Conservation (phyloP, 1,140 invertebrate species). For the Rhyacophila brunnea region DNA sequence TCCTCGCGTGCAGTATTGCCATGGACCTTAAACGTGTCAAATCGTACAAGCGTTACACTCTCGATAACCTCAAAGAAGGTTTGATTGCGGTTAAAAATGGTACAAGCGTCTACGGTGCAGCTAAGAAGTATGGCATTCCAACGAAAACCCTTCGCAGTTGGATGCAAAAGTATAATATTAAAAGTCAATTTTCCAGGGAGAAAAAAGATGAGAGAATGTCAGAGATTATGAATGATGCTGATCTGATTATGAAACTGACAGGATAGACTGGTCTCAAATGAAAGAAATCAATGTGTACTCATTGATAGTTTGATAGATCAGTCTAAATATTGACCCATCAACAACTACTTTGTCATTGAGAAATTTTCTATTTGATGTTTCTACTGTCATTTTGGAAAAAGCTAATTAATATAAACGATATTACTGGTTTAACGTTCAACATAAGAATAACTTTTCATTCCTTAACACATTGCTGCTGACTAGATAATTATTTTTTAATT, state of each 20-base stretch:
- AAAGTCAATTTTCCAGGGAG: conserved; percentile 52
- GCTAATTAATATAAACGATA: no score
- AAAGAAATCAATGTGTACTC: no score
- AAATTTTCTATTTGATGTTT: no score
- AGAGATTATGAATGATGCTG: conserved; percentile 21
- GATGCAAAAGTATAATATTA: conserved; percentile 55
- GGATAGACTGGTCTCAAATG: no score
- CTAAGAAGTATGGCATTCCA: conserved; percentile 51
- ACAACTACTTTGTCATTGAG: no score
- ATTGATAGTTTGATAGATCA: no score
- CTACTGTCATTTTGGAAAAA: no score
- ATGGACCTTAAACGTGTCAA: conserved; percentile 51
- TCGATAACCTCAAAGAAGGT: conserved; percentile 47
- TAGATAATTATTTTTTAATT: no score
- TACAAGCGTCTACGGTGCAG: conserved; percentile 50
- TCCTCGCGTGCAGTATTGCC: conserved; percentile 42
- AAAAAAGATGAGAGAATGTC: conserved; percentile 39
- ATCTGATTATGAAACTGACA: conserved; percentile 9
- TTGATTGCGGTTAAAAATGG: conserved; percentile 51
- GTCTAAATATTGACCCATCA: no score
- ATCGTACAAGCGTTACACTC: conserved; percentile 51
- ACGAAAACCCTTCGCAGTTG: conserved; percentile 51
- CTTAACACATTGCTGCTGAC: no score
- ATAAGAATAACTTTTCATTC: no score
- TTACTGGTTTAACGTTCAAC: no score